Evolutionary conservation across 2,113 vertebrate genomes (phyloP).

Genomic region (Eurypyga helias): DNA sequence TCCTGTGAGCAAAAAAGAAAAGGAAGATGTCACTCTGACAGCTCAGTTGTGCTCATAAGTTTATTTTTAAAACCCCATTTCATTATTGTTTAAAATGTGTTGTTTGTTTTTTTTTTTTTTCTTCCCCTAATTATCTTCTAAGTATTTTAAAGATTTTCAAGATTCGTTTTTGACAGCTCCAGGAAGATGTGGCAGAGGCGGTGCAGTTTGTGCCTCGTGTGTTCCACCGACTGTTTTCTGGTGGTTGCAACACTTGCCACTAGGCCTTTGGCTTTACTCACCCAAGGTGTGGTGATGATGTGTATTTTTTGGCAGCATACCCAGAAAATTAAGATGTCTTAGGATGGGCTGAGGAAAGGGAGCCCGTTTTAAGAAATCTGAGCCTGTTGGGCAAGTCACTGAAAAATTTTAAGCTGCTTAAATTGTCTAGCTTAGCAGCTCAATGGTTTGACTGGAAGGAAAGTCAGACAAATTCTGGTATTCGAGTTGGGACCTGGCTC

Average conservation of each 20-base stretch:
- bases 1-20: neutral
- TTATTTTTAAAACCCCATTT: neutral
- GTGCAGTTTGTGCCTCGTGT: neutral
- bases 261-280: slow-evolving; percentile 1
- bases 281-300: slow-evolving; percentile 26
- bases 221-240: neutral
- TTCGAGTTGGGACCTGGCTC: neutral
- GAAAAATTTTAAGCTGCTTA: neutral
- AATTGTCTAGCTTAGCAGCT: neutral
- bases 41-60: neutral
- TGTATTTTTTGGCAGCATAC: neutral
- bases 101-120: too few species aligned
- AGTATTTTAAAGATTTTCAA: neutral
- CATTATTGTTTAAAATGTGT: neutral
- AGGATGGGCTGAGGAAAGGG: neutral
- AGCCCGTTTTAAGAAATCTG: neutral
- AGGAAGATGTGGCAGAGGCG: neutral
- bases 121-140: neutral
- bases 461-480: neutral
- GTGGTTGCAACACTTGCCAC: neutral
- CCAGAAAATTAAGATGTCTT: neutral
- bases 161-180: neutral
- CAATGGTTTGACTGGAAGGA: neutral
- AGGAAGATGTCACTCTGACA: neutral
- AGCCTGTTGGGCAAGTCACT: neutral